These are phyloP conservation scores for Psilopogon haemacephalus DNA, from an alignment of 2,113 vertebrate species.

Conservation along the genomic window DNA sequence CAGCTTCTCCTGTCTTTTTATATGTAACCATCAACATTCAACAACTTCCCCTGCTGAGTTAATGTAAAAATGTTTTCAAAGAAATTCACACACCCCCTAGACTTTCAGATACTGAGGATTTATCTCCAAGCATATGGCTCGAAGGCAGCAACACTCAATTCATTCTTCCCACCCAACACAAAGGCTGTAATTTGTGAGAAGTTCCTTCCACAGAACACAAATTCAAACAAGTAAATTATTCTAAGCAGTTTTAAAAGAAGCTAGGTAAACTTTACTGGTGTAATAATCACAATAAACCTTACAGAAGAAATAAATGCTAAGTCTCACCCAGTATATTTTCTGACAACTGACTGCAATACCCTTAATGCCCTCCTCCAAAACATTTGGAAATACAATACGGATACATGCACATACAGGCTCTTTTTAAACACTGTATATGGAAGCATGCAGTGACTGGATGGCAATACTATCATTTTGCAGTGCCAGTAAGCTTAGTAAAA, in stretches of 20 bases:
- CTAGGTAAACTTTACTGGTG: background rate
- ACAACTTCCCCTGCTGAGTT: background rate
- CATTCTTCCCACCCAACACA: background rate
- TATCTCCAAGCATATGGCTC: background rate
- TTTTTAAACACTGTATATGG: fast-evolving
- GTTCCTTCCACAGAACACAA: background rate
- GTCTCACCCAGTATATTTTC: background rate
- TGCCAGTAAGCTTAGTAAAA: background rate
- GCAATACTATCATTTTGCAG: background rate
- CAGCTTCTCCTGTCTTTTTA: background rate
- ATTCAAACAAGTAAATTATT: background rate
- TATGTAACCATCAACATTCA: background rate
- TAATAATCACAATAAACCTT: background rate
- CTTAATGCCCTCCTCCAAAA: background rate
- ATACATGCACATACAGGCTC: fast-evolving
- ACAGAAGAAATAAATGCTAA: background rate
- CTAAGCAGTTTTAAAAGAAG: background rate
- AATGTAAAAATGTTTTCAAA: background rate
- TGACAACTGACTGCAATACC: background rate
- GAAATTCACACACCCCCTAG: background rate
- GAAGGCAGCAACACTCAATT: background rate
- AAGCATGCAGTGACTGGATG: fast-evolving
- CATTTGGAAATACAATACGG: background rate
- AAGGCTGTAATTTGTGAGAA: background rate
- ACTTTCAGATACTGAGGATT: fast-evolving